These are phyloP conservation scores for Helicoverpa armigera DNA, from an alignment of 1,140 invertebrate species.

Conservation along the genomic window DNA sequence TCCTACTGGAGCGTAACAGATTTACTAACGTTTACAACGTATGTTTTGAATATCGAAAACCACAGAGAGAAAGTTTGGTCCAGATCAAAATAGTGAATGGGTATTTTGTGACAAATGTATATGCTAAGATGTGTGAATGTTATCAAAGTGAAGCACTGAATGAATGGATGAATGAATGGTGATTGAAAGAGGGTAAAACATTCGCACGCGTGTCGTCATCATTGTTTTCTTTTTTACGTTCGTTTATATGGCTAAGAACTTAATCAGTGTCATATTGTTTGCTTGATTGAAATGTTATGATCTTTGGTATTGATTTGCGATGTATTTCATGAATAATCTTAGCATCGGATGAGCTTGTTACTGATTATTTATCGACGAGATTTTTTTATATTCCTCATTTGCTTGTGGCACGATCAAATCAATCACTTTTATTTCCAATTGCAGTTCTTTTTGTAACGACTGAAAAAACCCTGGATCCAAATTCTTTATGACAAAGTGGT, in stretches of 20 bases:
- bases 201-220: slow-evolving; percentile 7
- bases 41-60: slow-evolving; percentile 61
- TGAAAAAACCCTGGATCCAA: not conserved
- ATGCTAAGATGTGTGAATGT: slow-evolving; percentile 37
- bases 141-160: not conserved
- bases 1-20: slow-evolving; percentile 58
- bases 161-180: not conserved
- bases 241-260: not conserved
- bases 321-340: too few relatives aligned
- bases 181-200: slow-evolving; percentile 11
- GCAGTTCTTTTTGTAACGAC: too few relatives aligned
- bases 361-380: too few relatives aligned
- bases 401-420: too few relatives aligned
- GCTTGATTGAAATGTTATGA: not conserved
- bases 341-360: too few relatives aligned
- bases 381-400: too few relatives aligned
- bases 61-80: slow-evolving; percentile 57
- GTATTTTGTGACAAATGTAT: slow-evolving; percentile 41
- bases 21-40: slow-evolving; percentile 55
- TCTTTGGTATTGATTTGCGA: not conserved
- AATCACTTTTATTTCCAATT: too few relatives aligned
- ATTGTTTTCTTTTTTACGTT: slow-evolving; percentile 7
- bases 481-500: not conserved
- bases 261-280: too few relatives aligned
- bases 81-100: slow-evolving; percentile 23